Evolutionary conservation across 2,797 vertebrate genomes (phyloP).

Genomic region (Bradypodion ventrale): DNA sequence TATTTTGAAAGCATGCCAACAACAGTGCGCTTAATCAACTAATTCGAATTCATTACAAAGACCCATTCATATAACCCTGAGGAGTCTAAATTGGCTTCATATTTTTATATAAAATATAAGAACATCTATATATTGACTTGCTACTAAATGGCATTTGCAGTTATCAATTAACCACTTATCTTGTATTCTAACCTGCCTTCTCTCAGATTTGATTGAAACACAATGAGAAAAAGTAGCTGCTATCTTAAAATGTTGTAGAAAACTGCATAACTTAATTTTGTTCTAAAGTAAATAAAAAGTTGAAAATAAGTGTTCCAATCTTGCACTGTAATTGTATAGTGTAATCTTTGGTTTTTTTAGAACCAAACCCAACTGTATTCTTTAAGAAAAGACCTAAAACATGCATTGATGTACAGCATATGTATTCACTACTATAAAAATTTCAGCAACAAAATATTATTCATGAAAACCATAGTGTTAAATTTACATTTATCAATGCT

Average conservation of each 20-base stretch:
- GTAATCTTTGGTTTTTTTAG: not conserved
- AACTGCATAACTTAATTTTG: not conserved
- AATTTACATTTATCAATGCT: not conserved
- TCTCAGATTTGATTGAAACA: not conserved
- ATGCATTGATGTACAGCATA: not conserved
- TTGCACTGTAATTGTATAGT: not conserved
- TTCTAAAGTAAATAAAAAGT: not conserved
- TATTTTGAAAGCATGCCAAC: not conserved
- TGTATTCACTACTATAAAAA: not conserved
- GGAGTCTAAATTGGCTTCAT: not conserved
- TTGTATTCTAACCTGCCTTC: not conserved
- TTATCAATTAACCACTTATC: not conserved
- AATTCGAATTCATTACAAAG: not conserved
- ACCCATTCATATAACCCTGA: not conserved
- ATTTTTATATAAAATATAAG: not conserved
- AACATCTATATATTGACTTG: not conserved
- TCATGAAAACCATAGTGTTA: not conserved
- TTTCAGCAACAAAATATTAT: slow-evolving; percentile 34
- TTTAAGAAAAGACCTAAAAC: slow-evolving; percentile 2
- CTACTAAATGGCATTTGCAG: not conserved
- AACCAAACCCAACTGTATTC: not conserved
- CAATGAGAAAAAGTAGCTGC: not conserved
- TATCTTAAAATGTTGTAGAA: not conserved
- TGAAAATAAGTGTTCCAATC: slow-evolving; percentile 19
- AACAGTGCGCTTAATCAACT: not conserved